Evolutionary conservation across 2,113 vertebrate species (phyloP), one percentile per base, ranked within the genome.

Genomic region (Oryzias celebensis): DNA sequence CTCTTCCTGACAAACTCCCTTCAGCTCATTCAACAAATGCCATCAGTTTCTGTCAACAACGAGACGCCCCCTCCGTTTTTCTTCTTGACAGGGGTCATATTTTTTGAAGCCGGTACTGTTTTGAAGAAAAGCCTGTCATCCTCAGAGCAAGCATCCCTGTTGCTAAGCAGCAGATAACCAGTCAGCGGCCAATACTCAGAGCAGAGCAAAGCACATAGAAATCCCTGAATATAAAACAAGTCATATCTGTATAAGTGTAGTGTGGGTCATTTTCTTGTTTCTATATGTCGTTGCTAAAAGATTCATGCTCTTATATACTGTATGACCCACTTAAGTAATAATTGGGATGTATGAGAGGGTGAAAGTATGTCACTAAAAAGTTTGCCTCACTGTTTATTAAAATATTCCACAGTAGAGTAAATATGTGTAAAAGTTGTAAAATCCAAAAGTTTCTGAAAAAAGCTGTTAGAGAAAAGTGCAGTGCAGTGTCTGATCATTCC

Each of bases 111-210:
- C 57, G 64, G 36, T 55, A 20, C 31, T 67, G 64, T 58, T 71
- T 65, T 47, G 76, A 42, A 65, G 51, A 54, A 62, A 63, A 62
- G 4, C 36, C 58, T 56, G 58, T 68, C 65, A 52, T 57, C 36
- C 15, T 16, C 5, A 7, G 23, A 31, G 52, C 42, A 46, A 58
- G 76, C 62, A 69, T 75, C 70, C 69, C 71, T 73, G 88, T 86
- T 88, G 86, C 88, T 86, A 80, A 86, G 86, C 85, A 83, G 82
- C 86, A 79, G 77, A 82, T 79, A 73, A 73, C 52, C 50, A 68
- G 68, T 43, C 28, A 62, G 18, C 20, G 77, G 71, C 64, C 54
- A 68, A 72, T 52, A 23, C 15, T 58, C 72, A 43, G 59, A 71
- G 60, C 61, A 62, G 73, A 45, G 74, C 68, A 71, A 62, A 52